Evolutionary conservation across 2,888 invertebrate species (phyloP).

Genomic region (Eupeodes luniger): DNA sequence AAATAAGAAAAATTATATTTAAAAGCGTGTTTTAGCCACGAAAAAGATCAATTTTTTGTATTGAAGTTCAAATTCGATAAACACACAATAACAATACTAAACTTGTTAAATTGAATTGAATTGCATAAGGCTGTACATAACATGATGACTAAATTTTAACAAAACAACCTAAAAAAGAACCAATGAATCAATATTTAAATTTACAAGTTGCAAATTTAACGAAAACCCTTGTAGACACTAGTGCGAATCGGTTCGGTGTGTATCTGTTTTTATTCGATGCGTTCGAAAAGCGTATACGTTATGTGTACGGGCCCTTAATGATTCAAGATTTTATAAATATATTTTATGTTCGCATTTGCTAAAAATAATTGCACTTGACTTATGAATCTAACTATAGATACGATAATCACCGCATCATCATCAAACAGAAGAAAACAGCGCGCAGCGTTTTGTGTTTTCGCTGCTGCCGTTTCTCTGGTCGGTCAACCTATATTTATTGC

Average conservation of each 20-base stretch:
- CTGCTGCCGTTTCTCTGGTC: conserved; percentile 36
- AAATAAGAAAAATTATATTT: no score
- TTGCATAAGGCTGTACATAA: background rate
- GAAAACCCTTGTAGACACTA: no score
- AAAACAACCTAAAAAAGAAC: background rate
- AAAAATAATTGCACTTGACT: conserved; percentile 74
- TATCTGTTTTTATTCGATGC: no score
- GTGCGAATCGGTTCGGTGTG: no score
- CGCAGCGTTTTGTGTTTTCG: conserved; percentile 1
- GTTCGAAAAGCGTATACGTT: background rate
- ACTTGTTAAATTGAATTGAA: no score
- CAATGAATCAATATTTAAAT: conserved; percentile 23
- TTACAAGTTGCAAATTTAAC: no score
- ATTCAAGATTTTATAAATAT: conserved; percentile 26
- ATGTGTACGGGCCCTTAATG: conserved; percentile 16
- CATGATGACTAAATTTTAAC: background rate
- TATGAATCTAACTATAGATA: conserved; percentile 69
- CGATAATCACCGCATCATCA: background rate
- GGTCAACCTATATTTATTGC: conserved; percentile 49
- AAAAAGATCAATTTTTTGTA: no score
- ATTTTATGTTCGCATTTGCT: conserved; percentile 31
- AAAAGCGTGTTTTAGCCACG: no score
- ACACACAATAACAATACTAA: no score
- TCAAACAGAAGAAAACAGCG: background rate
- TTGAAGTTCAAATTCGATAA: no score